phyloP scores from a whole-genome alignment of 1,140 invertebrate species.

The Macrobrachium rosenbergii region DNA sequence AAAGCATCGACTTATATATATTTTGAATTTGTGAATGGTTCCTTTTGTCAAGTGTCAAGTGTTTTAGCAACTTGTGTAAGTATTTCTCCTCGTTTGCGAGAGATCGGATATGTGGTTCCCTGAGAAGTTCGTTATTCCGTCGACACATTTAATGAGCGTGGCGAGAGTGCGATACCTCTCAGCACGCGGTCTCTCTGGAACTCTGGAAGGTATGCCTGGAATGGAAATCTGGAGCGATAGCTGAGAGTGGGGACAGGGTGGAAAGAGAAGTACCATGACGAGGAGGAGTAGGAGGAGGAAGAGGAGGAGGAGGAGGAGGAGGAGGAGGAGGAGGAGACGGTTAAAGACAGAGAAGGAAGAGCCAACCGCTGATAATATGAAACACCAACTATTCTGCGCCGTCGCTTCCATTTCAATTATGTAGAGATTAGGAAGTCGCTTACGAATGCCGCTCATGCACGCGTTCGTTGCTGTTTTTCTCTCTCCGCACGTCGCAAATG shows the following conservation, averaged over 20 bases:
- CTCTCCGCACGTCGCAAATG: neutral
- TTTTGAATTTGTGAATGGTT: no score
- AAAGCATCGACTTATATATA: no score
- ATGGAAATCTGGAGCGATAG: slow-evolving; percentile 13
- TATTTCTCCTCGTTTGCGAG: neutral
- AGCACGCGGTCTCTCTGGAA: slow-evolving; percentile 48
- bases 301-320: neutral
- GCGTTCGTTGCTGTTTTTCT: neutral
- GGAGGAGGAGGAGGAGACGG: no score
- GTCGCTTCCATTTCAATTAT: no score
- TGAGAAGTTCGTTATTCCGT: neutral
- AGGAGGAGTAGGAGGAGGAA: neutral
- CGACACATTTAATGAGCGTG: slow-evolving; percentile 37
- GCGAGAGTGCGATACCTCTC: slow-evolving; percentile 43
- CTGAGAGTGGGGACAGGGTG: neutral
- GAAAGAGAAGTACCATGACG: no score
- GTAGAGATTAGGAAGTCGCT: no score
- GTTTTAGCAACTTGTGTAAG: no score
- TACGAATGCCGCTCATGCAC: neutral
- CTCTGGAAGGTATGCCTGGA: slow-evolving; percentile 38
- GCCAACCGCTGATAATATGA: no score
- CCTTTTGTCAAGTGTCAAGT: no score
- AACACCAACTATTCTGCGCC: no score
- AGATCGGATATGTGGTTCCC: neutral
- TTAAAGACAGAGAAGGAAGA: no score